These are phyloP conservation scores for Uloborus plumipes DNA, from an alignment of 2,888 invertebrate species.

Conservation along the genomic window DNA sequence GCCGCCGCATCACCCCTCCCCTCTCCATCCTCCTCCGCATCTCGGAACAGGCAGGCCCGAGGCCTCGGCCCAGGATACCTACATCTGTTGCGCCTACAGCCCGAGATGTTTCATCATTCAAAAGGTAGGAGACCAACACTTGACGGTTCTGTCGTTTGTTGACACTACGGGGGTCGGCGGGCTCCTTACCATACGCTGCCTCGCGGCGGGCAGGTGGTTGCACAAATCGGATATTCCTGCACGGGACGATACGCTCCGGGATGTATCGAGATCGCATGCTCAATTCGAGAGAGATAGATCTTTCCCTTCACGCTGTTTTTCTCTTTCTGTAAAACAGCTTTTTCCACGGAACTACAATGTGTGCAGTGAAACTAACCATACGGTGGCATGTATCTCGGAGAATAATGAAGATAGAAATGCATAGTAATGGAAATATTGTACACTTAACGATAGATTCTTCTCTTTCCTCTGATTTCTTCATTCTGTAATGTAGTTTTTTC, in stretches of 20 bases:
- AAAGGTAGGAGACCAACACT: slow-evolving; percentile 75
- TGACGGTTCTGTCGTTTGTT: not conserved
- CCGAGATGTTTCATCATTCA: slow-evolving; percentile 79
- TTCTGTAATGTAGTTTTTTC: too few relatives aligned
- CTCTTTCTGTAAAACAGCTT: not conserved
- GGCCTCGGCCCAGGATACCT: slow-evolving; percentile 74
- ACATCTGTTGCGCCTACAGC: slow-evolving; percentile 78
- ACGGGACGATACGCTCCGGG: too few relatives aligned
- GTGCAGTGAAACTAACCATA: slow-evolving; percentile 34
- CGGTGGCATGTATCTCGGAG: not conserved
- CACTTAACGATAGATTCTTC: too few relatives aligned
- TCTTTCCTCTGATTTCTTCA: too few relatives aligned
- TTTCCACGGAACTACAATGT: not conserved
- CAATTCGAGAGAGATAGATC: not conserved
- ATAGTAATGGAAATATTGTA: not conserved
- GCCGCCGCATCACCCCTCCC: slow-evolving; percentile 30
- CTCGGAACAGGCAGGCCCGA: slow-evolving; percentile 2
- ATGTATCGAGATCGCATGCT: too few relatives aligned
- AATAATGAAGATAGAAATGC: not conserved
- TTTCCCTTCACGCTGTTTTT: not conserved
- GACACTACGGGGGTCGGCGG: not conserved
- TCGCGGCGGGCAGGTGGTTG: too few relatives aligned
- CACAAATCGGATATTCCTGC: too few relatives aligned
- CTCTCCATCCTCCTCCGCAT: slow-evolving; percentile 22
- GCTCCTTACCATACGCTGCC: too few relatives aligned